A percentile compares a stretch with the other conserved stretches of the same genome.
Conservation (phyloP, 2,888 invertebrate species). For the Prosopocoilus inquinatus region DNA sequence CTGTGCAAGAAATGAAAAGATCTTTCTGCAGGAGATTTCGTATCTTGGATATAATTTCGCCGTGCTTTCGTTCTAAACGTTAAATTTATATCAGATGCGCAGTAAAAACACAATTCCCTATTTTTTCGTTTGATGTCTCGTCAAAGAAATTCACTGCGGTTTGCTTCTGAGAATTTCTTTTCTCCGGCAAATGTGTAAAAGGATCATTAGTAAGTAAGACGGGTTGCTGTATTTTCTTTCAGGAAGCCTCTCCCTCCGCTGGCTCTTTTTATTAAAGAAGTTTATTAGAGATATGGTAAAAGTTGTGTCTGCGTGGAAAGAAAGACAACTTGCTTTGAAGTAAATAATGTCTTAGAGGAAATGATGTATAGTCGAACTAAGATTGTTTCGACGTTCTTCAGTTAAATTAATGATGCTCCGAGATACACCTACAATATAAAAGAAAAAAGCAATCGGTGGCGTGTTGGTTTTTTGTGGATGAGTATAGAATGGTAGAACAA, state of each 20-base stretch:
- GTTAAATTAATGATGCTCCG: too few relatives aligned
- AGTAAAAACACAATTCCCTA: neutral
- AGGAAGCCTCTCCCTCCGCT: conserved; percentile 9
- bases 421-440: too few relatives aligned
- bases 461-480: too few relatives aligned
- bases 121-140: conserved; percentile 1
- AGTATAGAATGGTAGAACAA: too few relatives aligned
- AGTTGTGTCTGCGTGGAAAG: conserved; percentile 5
- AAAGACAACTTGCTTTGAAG: conserved; percentile 10
- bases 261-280: conserved; percentile 21
- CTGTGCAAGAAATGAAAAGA: too few relatives aligned
- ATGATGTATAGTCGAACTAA: conserved; percentile 19
- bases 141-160: conserved; percentile 30
- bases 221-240: conserved; percentile 10
- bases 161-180: conserved; percentile 25
- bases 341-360: conserved; percentile 14
- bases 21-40: too few relatives aligned
- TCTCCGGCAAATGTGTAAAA: conserved; percentile 23
- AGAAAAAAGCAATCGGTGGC: too few relatives aligned
- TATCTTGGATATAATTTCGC: too few relatives aligned
- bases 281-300: conserved; percentile 28
- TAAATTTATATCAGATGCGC: neutral
- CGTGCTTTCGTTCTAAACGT: too few relatives aligned
- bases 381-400: neutral
- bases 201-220: conserved; percentile 25